Percentiles rank a stretch among this genome's conserved stretches.
Conservation (phyloP, 2,797 vertebrate species). For the Acropternis orthonyx region DNA sequence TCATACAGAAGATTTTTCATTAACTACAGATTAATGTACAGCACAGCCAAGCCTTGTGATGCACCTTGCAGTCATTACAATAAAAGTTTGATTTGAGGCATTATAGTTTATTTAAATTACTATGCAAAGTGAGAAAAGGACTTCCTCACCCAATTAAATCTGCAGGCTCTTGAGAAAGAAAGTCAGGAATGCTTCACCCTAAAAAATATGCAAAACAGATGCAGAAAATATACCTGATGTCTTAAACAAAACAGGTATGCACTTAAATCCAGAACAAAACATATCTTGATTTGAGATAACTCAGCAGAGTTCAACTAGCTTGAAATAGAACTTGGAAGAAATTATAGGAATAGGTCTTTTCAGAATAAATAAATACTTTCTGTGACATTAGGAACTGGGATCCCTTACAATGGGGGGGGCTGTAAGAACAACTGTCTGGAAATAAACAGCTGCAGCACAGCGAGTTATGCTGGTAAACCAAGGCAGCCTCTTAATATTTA, state of each 20-base stretch:
- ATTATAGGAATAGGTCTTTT: not conserved
- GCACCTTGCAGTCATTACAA: not conserved
- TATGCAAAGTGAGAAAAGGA: not conserved
- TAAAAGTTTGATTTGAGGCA: not conserved
- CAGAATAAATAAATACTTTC: not conserved
- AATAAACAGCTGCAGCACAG: not conserved
- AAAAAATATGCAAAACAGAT: not conserved
- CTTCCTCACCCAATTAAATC: not conserved
- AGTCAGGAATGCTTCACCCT: not conserved
- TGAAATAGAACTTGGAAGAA: not conserved
- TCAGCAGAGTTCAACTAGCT: not conserved
- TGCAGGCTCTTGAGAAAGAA: not conserved
- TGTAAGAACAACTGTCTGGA: not conserved
- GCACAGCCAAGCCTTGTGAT: not conserved
- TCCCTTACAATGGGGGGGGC: not conserved
- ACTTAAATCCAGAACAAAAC: not conserved
- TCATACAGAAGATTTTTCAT: not conserved
- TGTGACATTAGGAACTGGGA: not conserved
- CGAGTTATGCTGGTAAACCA: not conserved
- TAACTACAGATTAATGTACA: not conserved
- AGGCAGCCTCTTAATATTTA: not conserved
- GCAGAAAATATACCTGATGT: not conserved
- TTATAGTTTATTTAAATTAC: not conserved
- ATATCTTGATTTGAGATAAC: not conserved
- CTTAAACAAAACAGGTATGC: not conserved